Evolutionary conservation across 2,797 vertebrate species (phyloP).

Genomic region (Hyperoplus lanceolatus): DNA sequence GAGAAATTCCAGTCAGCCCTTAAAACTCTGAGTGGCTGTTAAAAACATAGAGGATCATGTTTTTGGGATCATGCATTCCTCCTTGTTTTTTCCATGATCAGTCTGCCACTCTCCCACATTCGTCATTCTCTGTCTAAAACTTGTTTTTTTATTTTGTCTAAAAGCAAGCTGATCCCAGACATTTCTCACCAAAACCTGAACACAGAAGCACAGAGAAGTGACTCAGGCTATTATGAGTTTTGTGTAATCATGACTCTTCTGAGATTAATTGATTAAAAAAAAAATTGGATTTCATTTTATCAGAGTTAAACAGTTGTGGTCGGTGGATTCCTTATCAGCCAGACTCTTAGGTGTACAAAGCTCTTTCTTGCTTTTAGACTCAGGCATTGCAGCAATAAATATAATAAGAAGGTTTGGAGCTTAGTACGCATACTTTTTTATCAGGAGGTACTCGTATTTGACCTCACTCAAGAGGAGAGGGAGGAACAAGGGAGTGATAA

Average conservation of each 20-base stretch:
- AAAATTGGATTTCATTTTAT: slow-evolving; percentile 15
- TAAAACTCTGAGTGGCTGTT: slow-evolving; percentile 34
- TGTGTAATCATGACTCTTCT: not conserved
- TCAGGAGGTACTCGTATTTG: slow-evolving; percentile 46
- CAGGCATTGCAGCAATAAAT: slow-evolving; percentile 31
- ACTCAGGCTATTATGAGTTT: slow-evolving; percentile 24
- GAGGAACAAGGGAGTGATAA: slow-evolving; percentile 66
- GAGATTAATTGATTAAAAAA: slow-evolving; percentile 1
- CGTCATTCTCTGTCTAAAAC: not conserved
- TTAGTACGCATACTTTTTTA: slow-evolving; percentile 27
- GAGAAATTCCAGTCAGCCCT: slow-evolving; percentile 33
- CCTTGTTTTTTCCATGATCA: slow-evolving; percentile 56
- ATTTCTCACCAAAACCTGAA: slow-evolving; percentile 46
- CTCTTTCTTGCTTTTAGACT: slow-evolving; percentile 19
- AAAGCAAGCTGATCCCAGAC: slow-evolving; percentile 48
- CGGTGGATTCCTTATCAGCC: slow-evolving; percentile 6
- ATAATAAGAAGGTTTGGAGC: slow-evolving; percentile 40
- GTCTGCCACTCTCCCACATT: slow-evolving; percentile 29
- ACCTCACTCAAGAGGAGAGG: slow-evolving; percentile 44
- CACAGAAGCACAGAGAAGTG: slow-evolving; percentile 39
- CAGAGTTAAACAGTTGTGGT: slow-evolving; percentile 11
- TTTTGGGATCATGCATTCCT: slow-evolving; percentile 62
- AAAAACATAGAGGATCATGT: slow-evolving; percentile 63
- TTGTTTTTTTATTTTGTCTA: slow-evolving; percentile 31
- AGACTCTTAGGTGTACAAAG: not conserved